A percentile compares a stretch with the other conserved stretches of the same genome.
Conservation (phyloP, 2,888 invertebrate species). For the Papilio elwesi region DNA sequence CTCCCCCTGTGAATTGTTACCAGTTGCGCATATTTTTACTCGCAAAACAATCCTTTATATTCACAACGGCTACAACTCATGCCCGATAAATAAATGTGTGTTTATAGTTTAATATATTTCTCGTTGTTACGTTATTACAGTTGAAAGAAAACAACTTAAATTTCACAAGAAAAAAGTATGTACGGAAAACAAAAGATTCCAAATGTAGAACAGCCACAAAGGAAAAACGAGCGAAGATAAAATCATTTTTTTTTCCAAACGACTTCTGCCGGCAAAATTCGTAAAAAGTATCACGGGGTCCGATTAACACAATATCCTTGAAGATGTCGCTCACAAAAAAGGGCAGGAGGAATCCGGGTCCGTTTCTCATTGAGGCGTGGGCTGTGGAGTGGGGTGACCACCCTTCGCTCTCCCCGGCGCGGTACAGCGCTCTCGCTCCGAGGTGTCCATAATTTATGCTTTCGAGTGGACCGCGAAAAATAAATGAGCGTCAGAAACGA, state of each 20-base stretch:
- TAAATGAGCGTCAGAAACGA: slow-evolving; percentile 70
- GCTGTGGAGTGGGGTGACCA: slow-evolving; percentile 42
- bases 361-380: slow-evolving; percentile 73
- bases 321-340: slow-evolving; percentile 79
- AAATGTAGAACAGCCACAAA: slow-evolving; percentile 23
- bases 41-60: slow-evolving; percentile 57
- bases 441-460: slow-evolving; percentile 82
- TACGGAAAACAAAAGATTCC: slow-evolving; percentile 12
- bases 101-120: background rate
- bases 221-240: slow-evolving; percentile 48
- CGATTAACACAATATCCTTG: slow-evolving; percentile 83
- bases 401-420: slow-evolving; percentile 37
- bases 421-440: slow-evolving; percentile 59
- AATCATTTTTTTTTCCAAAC: slow-evolving; percentile 60
- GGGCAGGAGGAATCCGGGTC: slow-evolving; percentile 75
- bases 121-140: background rate
- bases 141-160: background rate
- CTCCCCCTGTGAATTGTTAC: slow-evolving; percentile 78
- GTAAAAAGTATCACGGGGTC: slow-evolving; percentile 72
- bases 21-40: slow-evolving; percentile 78
- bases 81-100: slow-evolving; percentile 2
- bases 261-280: slow-evolving; percentile 60
- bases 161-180: background rate
- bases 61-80: slow-evolving; percentile 10
- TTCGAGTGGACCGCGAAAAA: slow-evolving; percentile 78